Evolutionary conservation across 2,888 invertebrate genomes (phyloP), one percentile per base, ranked within the genome.

Genomic region (Heliconius hortense): DNA sequence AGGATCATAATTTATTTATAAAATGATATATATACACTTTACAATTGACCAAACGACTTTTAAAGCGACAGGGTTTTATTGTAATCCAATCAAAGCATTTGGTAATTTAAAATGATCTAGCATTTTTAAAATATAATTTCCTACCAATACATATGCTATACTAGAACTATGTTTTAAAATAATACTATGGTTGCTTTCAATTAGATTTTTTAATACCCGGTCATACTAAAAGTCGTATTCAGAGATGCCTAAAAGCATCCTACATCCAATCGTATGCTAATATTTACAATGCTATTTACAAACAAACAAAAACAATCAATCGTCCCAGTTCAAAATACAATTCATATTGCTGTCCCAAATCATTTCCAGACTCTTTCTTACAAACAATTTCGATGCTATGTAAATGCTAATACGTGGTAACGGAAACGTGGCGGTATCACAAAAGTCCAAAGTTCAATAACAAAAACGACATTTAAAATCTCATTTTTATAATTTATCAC

Each of bases 21-120:
- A 92, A 92, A 90, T 88, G 84, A 89, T 93, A 92, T 92, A 92
- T 92, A 88, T 93, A 93, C 93, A 93, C 90, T 93, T 91, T 93
- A 93, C 93, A 93, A 91, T 92, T 92, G 91, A 92, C 92, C 88
- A 82, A 86, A 87, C 87, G 86, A 84, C 82, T 85, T 82, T 86
- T 87, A 88, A 87, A 85, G 86, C 85, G 88, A 85, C 87, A 84
- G 87, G 86, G 84, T 80, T 79, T 76, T 78, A 76, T 72, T 75
- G 75, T 71, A 81, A 81, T 79, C 80, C 73, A 75, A 74, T 63
- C 64, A 76, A 71, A 39, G 64, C 70, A 75, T 74, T 70, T 70
- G 64, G 71, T 71, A 62, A 74, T 69, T 74, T 63, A 64, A 77
- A 78, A 78, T 67, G 69, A 76, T 74, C 56, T 76, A 76, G 76